A percentile compares a stretch with the other conserved stretches of the same genome.
These are phyloP conservation scores for Conus canariensis DNA, from an alignment of 2,888 invertebrate species.

Conservation along the genomic window DNA sequence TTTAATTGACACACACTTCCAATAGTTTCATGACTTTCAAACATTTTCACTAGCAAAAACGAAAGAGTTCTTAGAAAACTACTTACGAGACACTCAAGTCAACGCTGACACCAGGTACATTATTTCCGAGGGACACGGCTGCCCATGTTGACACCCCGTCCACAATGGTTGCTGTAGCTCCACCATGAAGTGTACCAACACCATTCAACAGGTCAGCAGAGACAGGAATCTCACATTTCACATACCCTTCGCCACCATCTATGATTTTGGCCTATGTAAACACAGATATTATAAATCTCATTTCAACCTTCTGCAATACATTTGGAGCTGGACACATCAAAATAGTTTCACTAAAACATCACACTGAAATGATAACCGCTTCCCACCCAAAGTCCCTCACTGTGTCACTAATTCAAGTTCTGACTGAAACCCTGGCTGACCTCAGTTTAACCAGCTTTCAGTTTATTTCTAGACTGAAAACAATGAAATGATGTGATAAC, in stretches of 20 bases:
- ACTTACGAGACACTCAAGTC: conserved; percentile 89
- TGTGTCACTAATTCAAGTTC: too few relatives aligned
- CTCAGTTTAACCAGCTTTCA: too few relatives aligned
- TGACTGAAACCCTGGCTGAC: too few relatives aligned
- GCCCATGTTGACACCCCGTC: conserved; percentile 90
- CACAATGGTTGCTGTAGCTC: conserved; percentile 89
- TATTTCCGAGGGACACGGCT: conserved; percentile 82
- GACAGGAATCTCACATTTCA: conserved; percentile 88
- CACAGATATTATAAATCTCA: neutral
- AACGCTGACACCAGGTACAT: conserved; percentile 89
- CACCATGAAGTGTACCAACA: conserved; percentile 90
- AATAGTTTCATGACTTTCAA: too few relatives aligned
- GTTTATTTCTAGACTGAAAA: too few relatives aligned
- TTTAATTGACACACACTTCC: too few relatives aligned
- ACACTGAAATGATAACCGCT: too few relatives aligned
- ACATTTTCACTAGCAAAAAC: too few relatives aligned
- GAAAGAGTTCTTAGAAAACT: neutral
- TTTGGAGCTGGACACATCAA: too few relatives aligned
- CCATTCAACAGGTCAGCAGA: conserved; percentile 87
- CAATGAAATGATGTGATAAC: too few relatives aligned
- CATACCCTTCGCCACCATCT: conserved; percentile 84
- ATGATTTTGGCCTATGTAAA: conserved; percentile 57
- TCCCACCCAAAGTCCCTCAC: too few relatives aligned
- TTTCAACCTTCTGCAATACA: neutral
- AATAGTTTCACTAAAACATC: too few relatives aligned